Evolutionary conservation across 1,140 invertebrate genomes (phyloP).

Genomic region (Neotoxoptera formosana): DNA sequence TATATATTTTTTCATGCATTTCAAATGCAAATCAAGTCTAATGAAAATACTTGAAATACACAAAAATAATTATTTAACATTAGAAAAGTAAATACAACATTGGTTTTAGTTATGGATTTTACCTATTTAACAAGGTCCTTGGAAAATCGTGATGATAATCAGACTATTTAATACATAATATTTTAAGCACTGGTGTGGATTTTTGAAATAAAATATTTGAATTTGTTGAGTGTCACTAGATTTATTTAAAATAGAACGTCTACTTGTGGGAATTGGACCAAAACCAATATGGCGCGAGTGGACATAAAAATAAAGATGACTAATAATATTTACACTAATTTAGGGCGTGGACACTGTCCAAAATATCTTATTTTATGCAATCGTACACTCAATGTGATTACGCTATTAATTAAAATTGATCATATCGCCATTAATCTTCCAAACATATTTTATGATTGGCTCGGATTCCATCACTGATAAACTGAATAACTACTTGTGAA

Average conservation of each 20-base stretch:
- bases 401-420: constrained; percentile 50
- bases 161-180: constrained; percentile 10
- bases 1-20: constrained; percentile 52
- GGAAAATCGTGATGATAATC: not conserved
- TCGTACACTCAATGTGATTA: constrained; percentile 32
- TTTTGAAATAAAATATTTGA: constrained; percentile 48
- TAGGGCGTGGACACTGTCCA: constrained; percentile 55
- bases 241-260: constrained; percentile 58
- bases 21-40: constrained; percentile 56
- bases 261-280: constrained; percentile 55
- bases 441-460: not conserved
- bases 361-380: constrained; percentile 48
- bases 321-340: constrained; percentile 58
- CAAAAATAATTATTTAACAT: constrained; percentile 44
- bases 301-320: constrained; percentile 55
- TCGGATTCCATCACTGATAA: not conserved
- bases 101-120: not conserved
- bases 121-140: not conserved
- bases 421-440: not conserved
- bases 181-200: not conserved
- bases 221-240: constrained; percentile 49
- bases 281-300: constrained; percentile 52
- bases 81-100: not conserved
- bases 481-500: not conserved
- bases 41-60: constrained; percentile 58